Base-by-base conservation (phyloP, 2,888 invertebrate genomes). In the Rugalucina vietnamica region DNA sequence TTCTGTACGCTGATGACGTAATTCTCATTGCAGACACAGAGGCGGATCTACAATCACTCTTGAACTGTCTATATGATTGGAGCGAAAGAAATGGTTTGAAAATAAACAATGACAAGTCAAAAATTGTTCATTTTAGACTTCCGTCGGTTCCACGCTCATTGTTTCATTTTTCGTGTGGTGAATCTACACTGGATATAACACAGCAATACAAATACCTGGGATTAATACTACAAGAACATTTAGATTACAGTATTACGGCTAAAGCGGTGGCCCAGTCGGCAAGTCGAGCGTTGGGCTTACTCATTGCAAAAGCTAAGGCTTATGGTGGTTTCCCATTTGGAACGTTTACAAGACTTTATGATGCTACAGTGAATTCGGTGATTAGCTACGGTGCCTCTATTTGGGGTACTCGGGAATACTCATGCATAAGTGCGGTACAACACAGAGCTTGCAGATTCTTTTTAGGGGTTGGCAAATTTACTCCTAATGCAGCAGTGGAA, bases 181-280 rank as follows among this genome's bases (percentile, higher is more conserved):
- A 36, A 3, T 3, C 24, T 5, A 3, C 34, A 5, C 3, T 71
- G 39, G 36, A 39, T 36, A 8, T 21, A 3, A 24, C n/a, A 36
- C 27, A 18, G 36, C 71, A 71, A n/a, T 32, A 76, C 27, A 76
- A 36, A 43, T 74, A 75, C 18, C 54, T 75, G 10, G 69, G 75
- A 54, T 29, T 80, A 21, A 8, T 74, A 27, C 10, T 80, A 1
- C 24, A 37, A 14, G 74, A 80, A 80, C 75, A 75, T 69, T 36
- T 75, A 24, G 50, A 80, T 49, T 80, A 34, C 73, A 73, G 18
- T 36, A 8, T 21, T 1, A 79, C 65, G 74, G 74, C 79, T 1
- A 79, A 39, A 21, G 54, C 54, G 32, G 74, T 57, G 29, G 60
- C 73, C 0, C 43, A 50, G 60, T 74, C 75, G 5, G 80, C 74